Evolutionary conservation across 1,140 invertebrate genomes (phyloP), one percentile per base, ranked within the genome.

Genomic region (Ceratina calcarata): DNA sequence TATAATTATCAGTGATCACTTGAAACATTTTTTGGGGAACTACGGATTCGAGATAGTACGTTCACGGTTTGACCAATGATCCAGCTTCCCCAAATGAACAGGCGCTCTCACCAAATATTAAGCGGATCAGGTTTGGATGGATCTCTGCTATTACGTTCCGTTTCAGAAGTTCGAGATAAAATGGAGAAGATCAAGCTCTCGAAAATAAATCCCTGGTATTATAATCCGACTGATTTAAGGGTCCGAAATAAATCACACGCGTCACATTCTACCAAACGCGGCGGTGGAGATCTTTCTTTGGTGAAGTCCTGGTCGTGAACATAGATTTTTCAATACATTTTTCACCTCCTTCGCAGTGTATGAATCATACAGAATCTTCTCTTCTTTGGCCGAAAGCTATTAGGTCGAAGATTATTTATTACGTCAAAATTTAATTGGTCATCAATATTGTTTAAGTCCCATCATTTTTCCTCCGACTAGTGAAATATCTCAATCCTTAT

Each of bases 161-260:
- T 12, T 27, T 70, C 18, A 57, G 27, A 57, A 57, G 24, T 32
- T 58, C 4, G 20, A 32, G 67, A 55, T 57, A 57, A 66, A 27
- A 78, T 20, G 27, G 61, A 45, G 37, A 45, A 45, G 22, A 57
- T 61, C 37, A 53, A 78, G 18, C 45, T 16, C 16, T 61, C 20
- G 37, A 51, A 70, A 53, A 70, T 82, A 83, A 83, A 81, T 67
- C 72, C 20, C 22, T 1, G 37, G 32, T 27, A 72, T 72, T 72
- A 72, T 61, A 49, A n/a, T 61, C 70, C 32, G 70, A 49, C 70
- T 61, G 70, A 61, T 72, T 72, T 72, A 72, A 72, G 45, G 70
- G 16, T 16, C 22, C 6, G 12, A 61, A 61, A 72, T 72, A 72
- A 61, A 72, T 72, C 70, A 45, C 2, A 27, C 12, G 15, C 16